A percentile compares a stretch with the other conserved stretches of the same genome.
Evolutionary conservation across 2,888 invertebrate genomes (phyloP).

Genomic region (Coelopa pilipes): DNA sequence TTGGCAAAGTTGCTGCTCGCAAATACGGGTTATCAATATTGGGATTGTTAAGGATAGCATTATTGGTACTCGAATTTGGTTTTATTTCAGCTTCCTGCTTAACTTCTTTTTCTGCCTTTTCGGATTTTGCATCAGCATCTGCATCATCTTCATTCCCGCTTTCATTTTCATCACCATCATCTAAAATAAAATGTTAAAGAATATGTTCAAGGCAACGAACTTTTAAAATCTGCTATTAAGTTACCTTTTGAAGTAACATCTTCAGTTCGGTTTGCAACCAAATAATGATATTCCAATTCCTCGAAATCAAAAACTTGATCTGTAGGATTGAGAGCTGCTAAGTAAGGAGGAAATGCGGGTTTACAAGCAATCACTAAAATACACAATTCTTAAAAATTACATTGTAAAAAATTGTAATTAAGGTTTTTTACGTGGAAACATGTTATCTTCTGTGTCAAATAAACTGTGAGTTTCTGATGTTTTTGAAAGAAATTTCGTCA

Average conservation of each 20-base stretch:
- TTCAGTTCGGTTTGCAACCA: slow-evolving; percentile 74
- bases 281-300: slow-evolving; percentile 80
- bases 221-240: slow-evolving; percentile 24
- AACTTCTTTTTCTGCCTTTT: slow-evolving; percentile 62
- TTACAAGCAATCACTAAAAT: slow-evolving; percentile 87
- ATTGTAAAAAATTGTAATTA: neutral
- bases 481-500: slow-evolving; percentile 93
- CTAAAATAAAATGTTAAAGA: slow-evolving; percentile 18
- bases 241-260: slow-evolving; percentile 70
- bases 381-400: slow-evolving; percentile 29
- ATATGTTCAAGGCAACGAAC: neutral
- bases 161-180: slow-evolving; percentile 62
- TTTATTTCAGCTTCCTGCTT: slow-evolving; percentile 65
- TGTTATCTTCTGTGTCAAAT: slow-evolving; percentile 89
- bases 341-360: slow-evolving; percentile 83
- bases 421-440: slow-evolving; percentile 79
- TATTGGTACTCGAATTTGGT: slow-evolving; percentile 66
- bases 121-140: slow-evolving; percentile 58
- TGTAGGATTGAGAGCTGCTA: slow-evolving; percentile 87
- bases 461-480: slow-evolving; percentile 93
- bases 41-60: slow-evolving; percentile 66
- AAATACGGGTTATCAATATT: slow-evolving; percentile 83
- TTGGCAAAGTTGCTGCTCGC: slow-evolving; percentile 67
- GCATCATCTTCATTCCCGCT: slow-evolving; percentile 65
- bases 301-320: slow-evolving; percentile 96